Evolutionary conservation across 2,797 vertebrate genomes (phyloP), one percentile per base, ranked within the genome.

Genomic region (Poliocrania exsul): DNA sequence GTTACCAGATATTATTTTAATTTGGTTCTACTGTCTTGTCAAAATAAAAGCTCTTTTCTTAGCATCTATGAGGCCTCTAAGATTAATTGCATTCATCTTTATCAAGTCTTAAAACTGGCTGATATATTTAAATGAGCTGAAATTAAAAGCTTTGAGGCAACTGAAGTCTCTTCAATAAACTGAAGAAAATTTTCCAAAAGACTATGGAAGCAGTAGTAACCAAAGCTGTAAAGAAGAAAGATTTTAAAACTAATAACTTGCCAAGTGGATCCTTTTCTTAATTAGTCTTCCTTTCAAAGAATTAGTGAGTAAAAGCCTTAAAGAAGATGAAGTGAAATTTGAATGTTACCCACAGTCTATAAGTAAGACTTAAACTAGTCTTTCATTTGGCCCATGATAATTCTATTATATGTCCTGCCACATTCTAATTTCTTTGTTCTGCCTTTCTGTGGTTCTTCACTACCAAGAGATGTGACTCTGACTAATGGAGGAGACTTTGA

Each of bases 1-100:
- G 72, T 89, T 90, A 82, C 71, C 67, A 95, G 95, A 93, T 78
- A 82, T 49, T 79, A 62, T 91, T 95, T 95, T 77, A 86, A 90
- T 92, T 95, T 86, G 49, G 19, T 29, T 95, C 50, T 86, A 21
- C 57, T 3, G 3, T 49, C 85, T 88, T 92, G 79, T 93, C 90
- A 96, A 88, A 96, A 95, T 88, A 96, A 94, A 95, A 94, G 83
- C 71, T 70, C 44, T 90, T 94, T 88, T 65, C 79, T 37, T 95
- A 86, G 80, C 54, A 65, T 90, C 87, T 93, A 65, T 94, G 67
- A 93, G 53, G 70, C 47, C 70, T 88, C 75, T 91, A 88, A 80
- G 89, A 95, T 94, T 96, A 95, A 97, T 95, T 96, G 89, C 81
- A 93, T 97, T 96, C 93, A 96, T 97, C 88, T 96, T 97, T 96